Evolutionary conservation across 2,113 vertebrate species (phyloP).

Genomic region (Setophaga petechia): DNA sequence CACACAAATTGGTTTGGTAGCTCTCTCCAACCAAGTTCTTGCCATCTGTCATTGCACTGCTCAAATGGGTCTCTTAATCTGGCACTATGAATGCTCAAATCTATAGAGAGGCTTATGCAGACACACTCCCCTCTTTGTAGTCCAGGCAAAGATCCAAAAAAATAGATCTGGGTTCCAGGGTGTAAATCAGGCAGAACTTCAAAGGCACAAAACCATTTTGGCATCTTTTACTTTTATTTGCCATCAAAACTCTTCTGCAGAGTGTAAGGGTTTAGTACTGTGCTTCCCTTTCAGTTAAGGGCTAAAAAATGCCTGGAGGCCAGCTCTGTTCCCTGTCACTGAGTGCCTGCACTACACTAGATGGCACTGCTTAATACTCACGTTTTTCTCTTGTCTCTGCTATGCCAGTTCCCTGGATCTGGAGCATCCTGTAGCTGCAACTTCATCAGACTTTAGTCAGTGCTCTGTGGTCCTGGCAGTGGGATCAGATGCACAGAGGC

Average conservation of each 20-base stretch:
- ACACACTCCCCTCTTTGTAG: not conserved
- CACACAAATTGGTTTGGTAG: constrained; percentile 50
- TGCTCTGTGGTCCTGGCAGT: not conserved
- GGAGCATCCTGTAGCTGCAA: not conserved
- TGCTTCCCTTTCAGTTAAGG: not conserved
- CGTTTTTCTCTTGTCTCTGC: not conserved
- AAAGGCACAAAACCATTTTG: not conserved
- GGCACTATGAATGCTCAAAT: not conserved
- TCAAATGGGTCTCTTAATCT: constrained; percentile 32
- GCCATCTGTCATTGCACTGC: constrained; percentile 46
- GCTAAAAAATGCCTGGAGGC: not conserved
- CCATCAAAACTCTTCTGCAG: not conserved
- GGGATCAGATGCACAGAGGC: not conserved
- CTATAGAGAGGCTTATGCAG: constrained; percentile 5
- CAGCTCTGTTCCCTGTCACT: not conserved
- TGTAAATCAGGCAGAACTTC: not conserved
- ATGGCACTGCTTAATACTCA: constrained; percentile 54
- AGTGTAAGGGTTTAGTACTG: not conserved
- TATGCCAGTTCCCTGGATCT: not conserved
- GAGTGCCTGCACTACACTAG: constrained; percentile 34
- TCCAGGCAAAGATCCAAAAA: not conserved
- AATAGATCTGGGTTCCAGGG: not conserved
- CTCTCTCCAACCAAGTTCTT: constrained; percentile 53
- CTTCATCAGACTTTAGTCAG: not conserved
- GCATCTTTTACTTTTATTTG: not conserved